These are phyloP conservation scores for Dryobota labecula DNA, from an alignment of 2,888 invertebrate species.

Conservation along the genomic window DNA sequence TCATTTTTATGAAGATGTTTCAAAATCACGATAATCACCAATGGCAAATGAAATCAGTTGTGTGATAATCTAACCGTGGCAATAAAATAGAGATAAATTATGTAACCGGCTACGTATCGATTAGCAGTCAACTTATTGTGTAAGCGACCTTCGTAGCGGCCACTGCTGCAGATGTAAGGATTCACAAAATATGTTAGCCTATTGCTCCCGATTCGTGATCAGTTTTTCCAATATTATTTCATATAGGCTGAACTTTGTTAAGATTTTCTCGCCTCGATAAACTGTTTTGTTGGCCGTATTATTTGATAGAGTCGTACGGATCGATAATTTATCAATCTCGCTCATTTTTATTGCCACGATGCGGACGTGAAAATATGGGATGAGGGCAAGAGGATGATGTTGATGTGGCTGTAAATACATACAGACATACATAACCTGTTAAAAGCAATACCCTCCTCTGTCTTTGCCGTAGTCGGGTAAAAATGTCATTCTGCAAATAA, in stretches of 20 bases:
- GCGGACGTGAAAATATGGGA: no score
- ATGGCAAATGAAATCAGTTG: slow-evolving; percentile 44
- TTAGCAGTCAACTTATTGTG: slow-evolving; percentile 76
- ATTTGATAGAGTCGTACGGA: slow-evolving; percentile 14
- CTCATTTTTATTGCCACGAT: not conserved
- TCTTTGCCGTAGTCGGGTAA: no score
- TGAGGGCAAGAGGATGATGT: no score
- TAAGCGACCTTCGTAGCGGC: slow-evolving; percentile 76
- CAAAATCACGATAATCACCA: slow-evolving; percentile 41
- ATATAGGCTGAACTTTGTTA: slow-evolving; percentile 18
- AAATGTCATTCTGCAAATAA: slow-evolving; percentile 1
- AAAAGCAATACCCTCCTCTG: no score
- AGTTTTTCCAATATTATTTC: slow-evolving; percentile 14
- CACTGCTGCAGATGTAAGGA: slow-evolving; percentile 81
- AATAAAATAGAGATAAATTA: slow-evolving; percentile 61
- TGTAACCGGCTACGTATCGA: slow-evolving; percentile 78
- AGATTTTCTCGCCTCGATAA: slow-evolving; percentile 9
- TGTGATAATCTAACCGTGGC: slow-evolving; percentile 34
- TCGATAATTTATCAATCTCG: slow-evolving; percentile 24
- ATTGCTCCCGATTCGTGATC: slow-evolving; percentile 58
- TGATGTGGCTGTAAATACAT: no score
- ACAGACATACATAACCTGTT: no score
- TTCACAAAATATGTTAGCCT: slow-evolving; percentile 73
- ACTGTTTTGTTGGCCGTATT: slow-evolving; percentile 15
- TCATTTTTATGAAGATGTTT: slow-evolving; percentile 33